Evolutionary conservation across 2,888 invertebrate genomes (phyloP).

Genomic region (Pseudococcus viburni): DNA sequence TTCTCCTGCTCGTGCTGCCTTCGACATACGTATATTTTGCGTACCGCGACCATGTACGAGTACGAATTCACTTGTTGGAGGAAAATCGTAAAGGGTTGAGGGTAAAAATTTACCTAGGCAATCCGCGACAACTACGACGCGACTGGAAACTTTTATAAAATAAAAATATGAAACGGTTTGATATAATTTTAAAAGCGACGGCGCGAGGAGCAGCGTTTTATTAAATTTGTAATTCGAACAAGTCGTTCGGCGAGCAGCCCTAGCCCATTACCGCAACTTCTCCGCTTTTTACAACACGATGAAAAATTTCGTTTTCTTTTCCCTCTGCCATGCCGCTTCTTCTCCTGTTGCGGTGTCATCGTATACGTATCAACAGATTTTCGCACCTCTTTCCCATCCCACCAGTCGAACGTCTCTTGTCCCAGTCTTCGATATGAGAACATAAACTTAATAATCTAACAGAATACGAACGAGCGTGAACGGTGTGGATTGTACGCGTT

Average conservation of each 20-base stretch:
- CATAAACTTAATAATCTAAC: conserved; percentile 44
- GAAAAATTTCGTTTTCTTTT: conserved; percentile 18
- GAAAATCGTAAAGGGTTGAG: not conserved
- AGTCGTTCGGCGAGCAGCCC: not conserved
- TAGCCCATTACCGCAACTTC: not conserved
- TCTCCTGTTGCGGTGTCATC: not conserved
- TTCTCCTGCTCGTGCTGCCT: too few species aligned
- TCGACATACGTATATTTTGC: too few species aligned
- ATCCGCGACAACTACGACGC: not conserved
- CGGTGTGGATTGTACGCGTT: not conserved
- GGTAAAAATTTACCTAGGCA: not conserved
- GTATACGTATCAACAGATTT: conserved; percentile 8
- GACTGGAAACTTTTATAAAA: conserved; percentile 10
- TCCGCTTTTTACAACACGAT: not conserved
- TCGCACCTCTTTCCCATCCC: not conserved
- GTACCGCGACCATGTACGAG: not conserved
- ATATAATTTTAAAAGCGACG: conserved; percentile 38
- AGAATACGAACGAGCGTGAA: not conserved
- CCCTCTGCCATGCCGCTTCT: not conserved
- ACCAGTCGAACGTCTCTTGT: not conserved
- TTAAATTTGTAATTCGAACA: conserved; percentile 54
- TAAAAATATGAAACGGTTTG: conserved; percentile 46
- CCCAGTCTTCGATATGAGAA: not conserved
- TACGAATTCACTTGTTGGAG: conserved; percentile 25
- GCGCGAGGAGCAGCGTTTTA: not conserved